Conservation (phyloP, 1,140 invertebrate genomes). For the Ceratosolen solmsi region DNA sequence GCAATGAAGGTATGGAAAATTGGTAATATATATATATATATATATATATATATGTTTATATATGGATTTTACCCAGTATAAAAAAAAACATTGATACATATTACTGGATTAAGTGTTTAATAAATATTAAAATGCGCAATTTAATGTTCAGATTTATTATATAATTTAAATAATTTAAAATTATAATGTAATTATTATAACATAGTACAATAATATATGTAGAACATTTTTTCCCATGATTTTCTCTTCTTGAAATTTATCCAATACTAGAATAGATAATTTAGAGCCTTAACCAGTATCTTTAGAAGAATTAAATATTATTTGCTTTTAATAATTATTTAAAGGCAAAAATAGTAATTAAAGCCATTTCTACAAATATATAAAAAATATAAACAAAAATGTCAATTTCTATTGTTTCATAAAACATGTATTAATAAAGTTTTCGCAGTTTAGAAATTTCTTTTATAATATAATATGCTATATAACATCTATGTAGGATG, state of each 20-base stretch:
- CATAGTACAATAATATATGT: not conserved
- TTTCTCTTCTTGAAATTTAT: not conserved
- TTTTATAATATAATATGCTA: conserved; percentile 5
- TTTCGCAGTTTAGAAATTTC: conserved; percentile 40
- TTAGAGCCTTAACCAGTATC: not conserved
- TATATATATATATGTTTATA: too few relatives aligned
- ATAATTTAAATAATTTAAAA: not conserved
- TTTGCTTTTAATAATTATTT: not conserved
- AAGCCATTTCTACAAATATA: not conserved
- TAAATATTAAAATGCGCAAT: not conserved
- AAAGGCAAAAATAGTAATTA: not conserved
- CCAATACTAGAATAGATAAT: not conserved
- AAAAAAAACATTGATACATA: too few relatives aligned
- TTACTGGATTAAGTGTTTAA: too few relatives aligned
- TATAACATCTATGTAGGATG: not conserved
- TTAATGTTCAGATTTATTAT: not conserved
- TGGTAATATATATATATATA: too few relatives aligned
- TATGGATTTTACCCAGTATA: too few relatives aligned
- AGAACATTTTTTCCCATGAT: not conserved
- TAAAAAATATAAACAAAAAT: conserved; percentile 9
- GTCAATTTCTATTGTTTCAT: not conserved
- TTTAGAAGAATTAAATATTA: not conserved
- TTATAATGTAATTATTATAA: not conserved
- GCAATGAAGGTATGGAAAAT: too few relatives aligned
- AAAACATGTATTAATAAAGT: conserved; percentile 41